Conservation (phyloP, 2,888 invertebrate species). For the Gari tellinella region DNA sequence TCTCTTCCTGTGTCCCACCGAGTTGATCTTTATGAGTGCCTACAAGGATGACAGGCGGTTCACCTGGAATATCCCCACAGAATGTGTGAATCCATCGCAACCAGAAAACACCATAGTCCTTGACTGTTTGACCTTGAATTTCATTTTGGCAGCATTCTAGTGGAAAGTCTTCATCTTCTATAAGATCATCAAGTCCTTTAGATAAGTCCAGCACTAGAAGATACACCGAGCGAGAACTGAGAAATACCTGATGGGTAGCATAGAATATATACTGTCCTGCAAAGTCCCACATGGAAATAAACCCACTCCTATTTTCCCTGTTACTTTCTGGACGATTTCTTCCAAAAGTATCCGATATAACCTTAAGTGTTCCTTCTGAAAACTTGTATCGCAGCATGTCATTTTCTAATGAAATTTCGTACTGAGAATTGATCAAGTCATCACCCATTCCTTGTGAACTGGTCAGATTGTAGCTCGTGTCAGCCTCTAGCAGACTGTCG, state of each 20-base stretch:
- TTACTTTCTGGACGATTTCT: slow-evolving; percentile 14
- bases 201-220: slow-evolving; percentile 49
- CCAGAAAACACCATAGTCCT: slow-evolving; percentile 56
- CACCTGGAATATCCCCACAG: slow-evolving; percentile 54
- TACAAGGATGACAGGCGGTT: slow-evolving; percentile 54
- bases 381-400: slow-evolving; percentile 53
- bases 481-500: too few species aligned
- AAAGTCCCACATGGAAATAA: slow-evolving; percentile 58
- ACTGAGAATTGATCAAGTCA: too few species aligned
- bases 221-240: slow-evolving; percentile 49
- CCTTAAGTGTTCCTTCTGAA: slow-evolving; percentile 48
- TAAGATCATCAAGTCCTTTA: slow-evolving; percentile 46
- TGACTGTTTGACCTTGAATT: slow-evolving; percentile 43
- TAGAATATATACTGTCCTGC: slow-evolving; percentile 60
- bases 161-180: slow-evolving; percentile 53
- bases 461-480: too few species aligned
- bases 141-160: slow-evolving; percentile 26
- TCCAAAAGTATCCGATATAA: slow-evolving; percentile 45
- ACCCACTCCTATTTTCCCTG: slow-evolving; percentile 35
- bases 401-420: slow-evolving; percentile 7
- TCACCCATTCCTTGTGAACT: too few species aligned
- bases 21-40: slow-evolving; percentile 50
- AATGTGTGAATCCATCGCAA: slow-evolving; percentile 55
- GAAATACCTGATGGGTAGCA: slow-evolving; percentile 58
- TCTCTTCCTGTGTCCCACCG: slow-evolving; percentile 22